Base-by-base conservation (phyloP, 1,140 invertebrate species). In the Drosophila rhopaloa region DNA sequence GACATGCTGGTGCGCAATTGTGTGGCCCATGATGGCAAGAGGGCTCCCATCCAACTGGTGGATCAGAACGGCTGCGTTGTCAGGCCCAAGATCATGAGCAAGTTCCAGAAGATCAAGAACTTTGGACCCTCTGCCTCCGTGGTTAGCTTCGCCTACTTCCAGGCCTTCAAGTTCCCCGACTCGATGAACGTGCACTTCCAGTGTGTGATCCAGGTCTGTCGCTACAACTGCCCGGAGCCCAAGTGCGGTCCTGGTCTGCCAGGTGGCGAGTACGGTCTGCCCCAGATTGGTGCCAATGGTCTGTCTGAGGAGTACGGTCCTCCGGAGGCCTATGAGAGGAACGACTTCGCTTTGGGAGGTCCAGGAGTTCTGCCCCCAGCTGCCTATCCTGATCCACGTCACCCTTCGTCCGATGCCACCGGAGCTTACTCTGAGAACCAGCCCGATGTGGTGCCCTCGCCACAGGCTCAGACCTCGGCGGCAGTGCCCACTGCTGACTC, bases 161-260 rank as follows among this genome's bases (percentile, higher is more conserved):
- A 98, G 93, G 97, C 97, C 1, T 98, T 98, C 93, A 98, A 98
- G 93, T 98, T 98, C 95, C 97, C 97, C 0, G 97, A 98, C 91
- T 98, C 97, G 10, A 98, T 98, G 97, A 98, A 98, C 90, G 97
- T 98, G 2, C 97, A 98, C 94, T 98, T 98, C 96, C 98, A 98
- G 92, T 98, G 97, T 91, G 97, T 98, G 2, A 98, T 98, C 78
- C 97, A 98, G 94, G 97, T 98, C 2, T 98, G 97, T 80, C 94
- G 97, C 63, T 97, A 97, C 92, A 97, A 98, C 90, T 98, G 97
- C 89, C 97, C 97, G 1, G 97, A 98, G 80, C 97, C 97, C 1
- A 97, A 97, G 93, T 98, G 97, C 91, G 94, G 94, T 70, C 93
- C 94, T 11, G 95, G 95, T 40, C 92, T 96, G 16, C 78, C 81